A percentile compares a stretch with the other conserved stretches of the same genome.
Conservation (phyloP, 2,797 vertebrate species). For the Enoplosus armatus region DNA sequence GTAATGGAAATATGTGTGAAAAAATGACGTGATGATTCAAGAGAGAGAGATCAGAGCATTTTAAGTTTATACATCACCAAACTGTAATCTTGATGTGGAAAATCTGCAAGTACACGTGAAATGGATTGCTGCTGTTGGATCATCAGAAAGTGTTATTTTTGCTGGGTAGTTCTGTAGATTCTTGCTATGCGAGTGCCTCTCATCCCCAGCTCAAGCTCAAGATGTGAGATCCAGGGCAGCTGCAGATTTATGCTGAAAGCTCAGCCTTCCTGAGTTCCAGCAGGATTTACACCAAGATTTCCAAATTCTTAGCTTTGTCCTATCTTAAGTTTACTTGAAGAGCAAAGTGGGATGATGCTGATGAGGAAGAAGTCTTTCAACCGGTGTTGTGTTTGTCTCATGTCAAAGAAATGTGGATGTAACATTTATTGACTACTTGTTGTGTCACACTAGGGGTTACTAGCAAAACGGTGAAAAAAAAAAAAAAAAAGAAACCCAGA, state of each 20-base stretch:
- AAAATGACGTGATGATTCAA: too few relatives aligned
- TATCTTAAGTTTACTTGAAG: constrained; percentile 22
- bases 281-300: constrained; percentile 22
- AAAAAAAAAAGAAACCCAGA: constrained; percentile 54
- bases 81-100: constrained; percentile 27
- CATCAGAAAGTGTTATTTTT: constrained; percentile 20
- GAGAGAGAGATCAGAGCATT: background rate
- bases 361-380: constrained; percentile 43
- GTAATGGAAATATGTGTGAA: background rate
- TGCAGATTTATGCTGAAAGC: constrained; percentile 33
- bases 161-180: constrained; percentile 28
- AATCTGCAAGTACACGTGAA: constrained; percentile 20
- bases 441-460: constrained; percentile 52
- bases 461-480: constrained; percentile 23
- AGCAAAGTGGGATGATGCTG: constrained; percentile 4
- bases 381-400: constrained; percentile 68
- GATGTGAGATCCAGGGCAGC: constrained; percentile 28
- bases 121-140: constrained; percentile 41
- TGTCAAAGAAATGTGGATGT: constrained; percentile 64
- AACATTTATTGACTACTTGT: constrained; percentile 53
- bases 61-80: constrained; percentile 1
- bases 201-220: constrained; percentile 39
- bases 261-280: constrained; percentile 26
- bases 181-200: constrained; percentile 62
- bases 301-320: constrained; percentile 31